phyloP scores from a whole-genome alignment of 2,888 invertebrate species.

The Ochlodes sylvanus region DNA sequence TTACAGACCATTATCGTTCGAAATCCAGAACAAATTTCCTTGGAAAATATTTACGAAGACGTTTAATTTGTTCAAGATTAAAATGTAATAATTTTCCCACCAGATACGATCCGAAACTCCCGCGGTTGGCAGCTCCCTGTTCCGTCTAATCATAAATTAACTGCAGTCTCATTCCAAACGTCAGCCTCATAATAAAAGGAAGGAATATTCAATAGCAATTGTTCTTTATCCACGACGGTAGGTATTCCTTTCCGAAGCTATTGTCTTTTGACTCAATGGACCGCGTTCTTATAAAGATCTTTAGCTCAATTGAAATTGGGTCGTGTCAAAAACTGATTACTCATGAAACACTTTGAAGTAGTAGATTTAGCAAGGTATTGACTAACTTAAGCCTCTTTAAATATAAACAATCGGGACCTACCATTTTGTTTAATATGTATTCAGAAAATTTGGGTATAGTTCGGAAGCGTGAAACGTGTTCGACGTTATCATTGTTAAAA shows the following conservation, averaged over 20 bases:
- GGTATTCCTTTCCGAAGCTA: slow-evolving; percentile 27
- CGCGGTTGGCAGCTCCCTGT: slow-evolving; percentile 18
- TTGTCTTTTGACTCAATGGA: slow-evolving; percentile 40
- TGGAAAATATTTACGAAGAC: not conserved
- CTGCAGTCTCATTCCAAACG: slow-evolving; percentile 56
- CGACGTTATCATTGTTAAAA: too few species aligned
- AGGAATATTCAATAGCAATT: slow-evolving; percentile 54
- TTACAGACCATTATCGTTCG: not conserved
- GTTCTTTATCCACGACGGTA: slow-evolving; percentile 44
- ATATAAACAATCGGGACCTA: not conserved
- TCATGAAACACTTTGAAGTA: slow-evolving; percentile 8
- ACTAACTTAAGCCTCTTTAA: not conserved
- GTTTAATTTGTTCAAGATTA: slow-evolving; percentile 4
- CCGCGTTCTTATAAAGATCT: slow-evolving; percentile 42
- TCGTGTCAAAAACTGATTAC: slow-evolving; percentile 25
- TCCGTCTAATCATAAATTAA: slow-evolving; percentile 56
- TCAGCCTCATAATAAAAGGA: slow-evolving; percentile 44
- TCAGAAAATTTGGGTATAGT: too few species aligned
- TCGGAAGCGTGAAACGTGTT: too few species aligned
- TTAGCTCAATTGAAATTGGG: slow-evolving; percentile 14
- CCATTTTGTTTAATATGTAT: not conserved
- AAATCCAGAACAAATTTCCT: slow-evolving; percentile 1
- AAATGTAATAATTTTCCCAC: slow-evolving; percentile 19
- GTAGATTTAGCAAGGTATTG: not conserved
- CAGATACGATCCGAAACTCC: slow-evolving; percentile 15